Percentiles rank a stretch among this genome's conserved stretches.
Evolutionary conservation across 2,797 vertebrate species (phyloP).

Genomic region (Onychomys torridus): DNA sequence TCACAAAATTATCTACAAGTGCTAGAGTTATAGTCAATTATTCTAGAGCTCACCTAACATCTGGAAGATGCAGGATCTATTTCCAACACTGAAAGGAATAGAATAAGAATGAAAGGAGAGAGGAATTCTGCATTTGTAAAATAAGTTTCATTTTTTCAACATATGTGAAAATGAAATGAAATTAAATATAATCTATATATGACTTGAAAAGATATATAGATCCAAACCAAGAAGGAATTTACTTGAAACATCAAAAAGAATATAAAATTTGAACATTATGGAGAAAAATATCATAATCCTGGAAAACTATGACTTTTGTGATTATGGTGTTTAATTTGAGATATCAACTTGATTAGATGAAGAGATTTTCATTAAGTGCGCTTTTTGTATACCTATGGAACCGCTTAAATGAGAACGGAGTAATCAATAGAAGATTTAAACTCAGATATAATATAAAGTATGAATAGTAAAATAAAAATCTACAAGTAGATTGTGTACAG

Average conservation of each 20-base stretch:
- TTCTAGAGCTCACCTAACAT: background rate
- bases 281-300: background rate
- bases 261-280: background rate
- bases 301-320: background rate
- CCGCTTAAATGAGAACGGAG: background rate
- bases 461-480: background rate
- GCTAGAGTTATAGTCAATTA: no score
- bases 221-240: background rate
- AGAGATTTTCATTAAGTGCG: background rate
- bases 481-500: background rate
- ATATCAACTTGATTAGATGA: background rate
- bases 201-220: background rate
- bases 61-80: background rate
- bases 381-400: background rate
- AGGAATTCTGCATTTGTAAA: background rate
- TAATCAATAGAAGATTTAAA: background rate
- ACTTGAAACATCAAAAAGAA: background rate
- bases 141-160: background rate
- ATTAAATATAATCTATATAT: background rate
- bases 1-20: background rate
- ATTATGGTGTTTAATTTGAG: background rate
- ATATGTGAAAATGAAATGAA: background rate
- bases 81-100: background rate
- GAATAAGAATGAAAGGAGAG: background rate
- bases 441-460: background rate